Percentiles rank a stretch among this genome's conserved stretches.
Conservation (phyloP, 2,888 invertebrate species). For the Aphodius granarius region DNA sequence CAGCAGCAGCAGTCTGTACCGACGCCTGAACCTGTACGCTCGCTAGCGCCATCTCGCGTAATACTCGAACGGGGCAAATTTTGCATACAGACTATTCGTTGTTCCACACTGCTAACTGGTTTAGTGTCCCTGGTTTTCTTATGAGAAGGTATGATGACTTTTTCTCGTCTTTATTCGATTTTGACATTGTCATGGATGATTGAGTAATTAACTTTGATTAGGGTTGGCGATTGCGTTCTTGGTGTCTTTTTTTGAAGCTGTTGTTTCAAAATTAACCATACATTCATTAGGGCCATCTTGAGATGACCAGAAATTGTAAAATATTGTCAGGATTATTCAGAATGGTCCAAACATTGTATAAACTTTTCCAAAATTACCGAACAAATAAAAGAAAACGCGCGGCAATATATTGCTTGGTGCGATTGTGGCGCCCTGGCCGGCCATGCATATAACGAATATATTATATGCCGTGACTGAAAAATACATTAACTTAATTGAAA, state of each 20-base stretch:
- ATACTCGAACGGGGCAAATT: neutral
- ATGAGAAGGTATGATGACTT: neutral
- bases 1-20: neutral
- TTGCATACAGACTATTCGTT: neutral
- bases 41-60: neutral
- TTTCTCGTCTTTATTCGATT: neutral
- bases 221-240: neutral
- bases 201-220: neutral
- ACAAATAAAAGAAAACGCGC: neutral
- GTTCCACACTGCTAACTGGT: neutral
- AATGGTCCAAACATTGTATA: too few relatives aligned
- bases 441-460: too few relatives aligned
- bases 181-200: too few relatives aligned
- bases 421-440: neutral
- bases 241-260: neutral
- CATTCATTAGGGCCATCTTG: too few relatives aligned
- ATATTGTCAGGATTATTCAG: too few relatives aligned
- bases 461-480: neutral
- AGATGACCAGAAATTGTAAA: too few relatives aligned
- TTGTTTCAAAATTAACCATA: too few relatives aligned
- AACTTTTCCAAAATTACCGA: too few relatives aligned
- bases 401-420: neutral
- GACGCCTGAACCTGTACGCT: neutral
- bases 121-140: neutral
- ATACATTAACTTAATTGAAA: neutral